Percentiles rank a stretch among this genome's conserved stretches.
Evolutionary conservation across 2,888 invertebrate species (phyloP).

Genomic region (Odontothrips loti): DNA sequence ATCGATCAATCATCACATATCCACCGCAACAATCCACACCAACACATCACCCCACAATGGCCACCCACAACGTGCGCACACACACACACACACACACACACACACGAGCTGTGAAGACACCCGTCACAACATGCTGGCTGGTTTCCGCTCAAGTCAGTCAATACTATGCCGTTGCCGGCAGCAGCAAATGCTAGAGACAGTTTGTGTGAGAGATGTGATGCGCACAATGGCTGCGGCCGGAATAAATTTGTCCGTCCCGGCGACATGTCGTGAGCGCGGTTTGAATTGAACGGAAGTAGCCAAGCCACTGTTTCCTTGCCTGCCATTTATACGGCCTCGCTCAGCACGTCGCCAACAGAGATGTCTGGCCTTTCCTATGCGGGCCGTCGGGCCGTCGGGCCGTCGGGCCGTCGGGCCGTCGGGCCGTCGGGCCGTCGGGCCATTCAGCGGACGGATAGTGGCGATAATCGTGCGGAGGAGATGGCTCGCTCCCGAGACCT

Average conservation of each 20-base stretch:
- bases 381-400: neutral
- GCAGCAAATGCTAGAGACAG: neutral
- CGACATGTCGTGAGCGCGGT: neutral
- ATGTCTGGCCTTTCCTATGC: neutral
- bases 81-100: neutral
- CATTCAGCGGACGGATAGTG: no score
- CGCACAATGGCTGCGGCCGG: conserved; percentile 6
- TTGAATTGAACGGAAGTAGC: neutral
- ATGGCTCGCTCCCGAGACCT: no score
- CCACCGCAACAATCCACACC: neutral
- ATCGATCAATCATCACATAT: neutral
- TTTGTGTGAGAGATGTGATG: neutral
- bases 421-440: no score
- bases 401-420: no score
- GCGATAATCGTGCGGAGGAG: no score
- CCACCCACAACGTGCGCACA: neutral
- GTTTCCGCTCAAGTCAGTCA: neutral
- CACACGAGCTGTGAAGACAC: neutral
- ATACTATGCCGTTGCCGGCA: neutral
- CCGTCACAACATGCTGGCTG: neutral
- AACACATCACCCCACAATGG: neutral
- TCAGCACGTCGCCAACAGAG: neutral
- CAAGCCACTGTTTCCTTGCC: neutral
- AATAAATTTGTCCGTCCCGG: conserved; percentile 17
- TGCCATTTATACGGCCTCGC: neutral